phyloP scores from a whole-genome alignment of 2,888 invertebrate species.

The Saturnia pavonia region DNA sequence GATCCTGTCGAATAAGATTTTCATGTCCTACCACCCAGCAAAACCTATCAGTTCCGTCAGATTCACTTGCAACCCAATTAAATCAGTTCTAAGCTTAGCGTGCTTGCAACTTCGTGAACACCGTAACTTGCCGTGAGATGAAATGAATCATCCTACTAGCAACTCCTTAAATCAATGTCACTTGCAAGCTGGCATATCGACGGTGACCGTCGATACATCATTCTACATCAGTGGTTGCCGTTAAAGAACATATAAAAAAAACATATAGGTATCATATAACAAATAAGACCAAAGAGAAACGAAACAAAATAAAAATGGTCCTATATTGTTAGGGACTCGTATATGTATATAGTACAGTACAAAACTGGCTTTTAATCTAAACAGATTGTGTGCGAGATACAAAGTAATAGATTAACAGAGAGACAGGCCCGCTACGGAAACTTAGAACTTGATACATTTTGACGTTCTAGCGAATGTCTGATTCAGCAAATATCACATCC shows the following conservation, averaged over 20 bases:
- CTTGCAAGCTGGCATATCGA: not conserved
- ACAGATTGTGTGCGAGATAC: slow-evolving; percentile 54
- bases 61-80: too few relatives aligned
- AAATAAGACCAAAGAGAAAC: not conserved
- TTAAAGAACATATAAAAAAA: not conserved
- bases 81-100: too few relatives aligned
- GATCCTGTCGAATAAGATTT: too few relatives aligned
- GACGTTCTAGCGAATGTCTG: slow-evolving; percentile 31
- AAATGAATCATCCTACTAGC: too few relatives aligned
- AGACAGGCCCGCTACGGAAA: slow-evolving; percentile 15
- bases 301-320: not conserved
- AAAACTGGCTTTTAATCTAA: slow-evolving; percentile 49
- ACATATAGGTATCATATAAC: not conserved
- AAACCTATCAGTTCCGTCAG: too few relatives aligned
- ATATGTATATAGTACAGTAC: slow-evolving; percentile 33
- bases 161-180: not conserved
- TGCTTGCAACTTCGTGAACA: too few relatives aligned
- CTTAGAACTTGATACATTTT: slow-evolving; percentile 29
- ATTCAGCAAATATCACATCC: too few relatives aligned
- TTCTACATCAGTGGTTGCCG: not conserved
- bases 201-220: not conserved
- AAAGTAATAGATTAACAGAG: slow-evolving; percentile 39
- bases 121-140: too few relatives aligned
- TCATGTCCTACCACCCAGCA: too few relatives aligned
- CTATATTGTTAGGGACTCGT: not conserved